These are phyloP conservation scores for Prionailurus viverrinus DNA, from an alignment of 2,113 vertebrate genomes.

Conservation along the genomic window DNA sequence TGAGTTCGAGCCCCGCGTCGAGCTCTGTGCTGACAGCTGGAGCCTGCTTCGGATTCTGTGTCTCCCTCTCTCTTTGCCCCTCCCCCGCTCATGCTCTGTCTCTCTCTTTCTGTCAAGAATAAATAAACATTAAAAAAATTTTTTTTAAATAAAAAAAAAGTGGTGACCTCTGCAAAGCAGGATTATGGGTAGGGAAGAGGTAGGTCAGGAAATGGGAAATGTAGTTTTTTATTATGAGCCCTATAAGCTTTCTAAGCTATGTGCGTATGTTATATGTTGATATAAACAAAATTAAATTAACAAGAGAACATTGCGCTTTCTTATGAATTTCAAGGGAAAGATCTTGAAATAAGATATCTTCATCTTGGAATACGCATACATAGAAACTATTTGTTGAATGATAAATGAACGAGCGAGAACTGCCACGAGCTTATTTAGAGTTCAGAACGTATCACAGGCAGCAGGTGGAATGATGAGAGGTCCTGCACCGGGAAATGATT, in stretches of 20 bases:
- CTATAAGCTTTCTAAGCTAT: background rate
- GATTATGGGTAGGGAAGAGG: background rate
- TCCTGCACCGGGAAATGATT: background rate
- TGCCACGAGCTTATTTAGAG: background rate
- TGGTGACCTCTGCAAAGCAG: background rate
- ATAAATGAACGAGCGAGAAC: background rate
- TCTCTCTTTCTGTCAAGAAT: no score
- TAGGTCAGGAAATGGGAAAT: background rate
- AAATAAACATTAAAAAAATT: no score
- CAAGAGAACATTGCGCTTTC: background rate
- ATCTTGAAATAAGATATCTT: background rate
- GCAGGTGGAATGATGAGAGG: background rate
- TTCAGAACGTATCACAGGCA: background rate
- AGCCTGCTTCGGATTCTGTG: no score
- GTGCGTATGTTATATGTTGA: background rate
- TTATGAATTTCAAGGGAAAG: background rate
- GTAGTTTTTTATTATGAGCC: background rate
- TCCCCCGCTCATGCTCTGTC: no score
- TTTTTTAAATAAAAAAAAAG: no score
- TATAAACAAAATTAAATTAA: constrained; percentile 41
- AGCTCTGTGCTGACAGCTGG: no score
- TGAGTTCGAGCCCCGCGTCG: no score
- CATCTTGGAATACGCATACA: background rate
- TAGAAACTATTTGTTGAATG: constrained; percentile 27
- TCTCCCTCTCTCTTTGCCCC: no score